phyloP scores from a whole-genome alignment of 2,797 vertebrate species.

The Macrochelys suwanniensis region DNA sequence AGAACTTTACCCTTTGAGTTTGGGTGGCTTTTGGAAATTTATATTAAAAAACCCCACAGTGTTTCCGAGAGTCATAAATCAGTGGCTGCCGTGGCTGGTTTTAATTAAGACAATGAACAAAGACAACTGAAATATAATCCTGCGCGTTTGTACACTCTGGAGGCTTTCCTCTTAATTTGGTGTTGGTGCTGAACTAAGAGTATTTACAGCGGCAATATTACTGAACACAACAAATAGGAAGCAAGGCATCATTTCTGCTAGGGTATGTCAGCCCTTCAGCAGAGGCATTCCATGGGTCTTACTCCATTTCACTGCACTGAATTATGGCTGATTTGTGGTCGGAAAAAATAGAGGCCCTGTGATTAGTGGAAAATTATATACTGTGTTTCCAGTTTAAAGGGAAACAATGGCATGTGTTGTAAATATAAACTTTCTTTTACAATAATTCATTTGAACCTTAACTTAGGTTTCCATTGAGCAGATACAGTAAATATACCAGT shows the following conservation, averaged over 20 bases:
- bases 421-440: conserved; percentile 45
- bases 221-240: conserved; percentile 71
- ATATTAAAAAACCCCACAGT: background rate
- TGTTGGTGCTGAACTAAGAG: conserved; percentile 72
- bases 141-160: conserved; percentile 61
- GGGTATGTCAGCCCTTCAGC: conserved; percentile 68
- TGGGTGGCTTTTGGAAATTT: conserved; percentile 57
- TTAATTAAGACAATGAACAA: conserved; percentile 67
- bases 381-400: conserved; percentile 83
- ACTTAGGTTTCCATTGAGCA: background rate
- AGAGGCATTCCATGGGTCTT: conserved; percentile 84
- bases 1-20: conserved; percentile 48
- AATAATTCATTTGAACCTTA: conserved; percentile 24
- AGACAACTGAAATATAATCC: conserved; percentile 75
- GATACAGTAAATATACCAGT: conserved; percentile 11
- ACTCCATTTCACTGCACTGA: conserved; percentile 85
- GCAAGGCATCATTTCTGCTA: conserved; percentile 59
- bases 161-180: conserved; percentile 69
- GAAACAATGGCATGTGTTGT: conserved; percentile 81
- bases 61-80: conserved; percentile 55
- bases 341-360: conserved; percentile 87
- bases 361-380: conserved; percentile 88
- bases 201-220: conserved; percentile 67
- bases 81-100: conserved; percentile 57
- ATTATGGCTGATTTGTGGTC: conserved; percentile 90